Evolutionary conservation across 2,113 vertebrate genomes (phyloP).

Genomic region (Aldabrachelys gigantea): DNA sequence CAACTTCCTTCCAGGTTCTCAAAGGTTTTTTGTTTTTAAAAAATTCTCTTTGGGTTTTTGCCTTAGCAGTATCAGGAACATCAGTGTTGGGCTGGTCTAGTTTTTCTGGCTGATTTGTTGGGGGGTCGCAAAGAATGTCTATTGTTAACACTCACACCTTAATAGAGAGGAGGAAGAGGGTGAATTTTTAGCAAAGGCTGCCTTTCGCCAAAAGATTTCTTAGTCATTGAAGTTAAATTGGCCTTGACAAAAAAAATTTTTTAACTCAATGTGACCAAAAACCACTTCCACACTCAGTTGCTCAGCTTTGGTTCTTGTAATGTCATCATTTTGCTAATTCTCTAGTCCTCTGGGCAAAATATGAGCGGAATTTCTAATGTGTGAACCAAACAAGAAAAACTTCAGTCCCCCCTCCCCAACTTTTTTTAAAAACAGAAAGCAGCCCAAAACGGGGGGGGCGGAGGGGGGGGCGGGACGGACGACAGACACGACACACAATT

Average conservation of each 20-base stretch:
- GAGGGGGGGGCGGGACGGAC: no score
- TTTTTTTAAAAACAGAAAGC: not conserved
- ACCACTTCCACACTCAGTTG: not conserved
- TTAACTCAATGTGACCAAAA: not conserved
- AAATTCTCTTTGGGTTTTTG: not conserved
- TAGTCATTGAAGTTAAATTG: not conserved
- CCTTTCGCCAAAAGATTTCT: not conserved
- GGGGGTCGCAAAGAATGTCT: not conserved
- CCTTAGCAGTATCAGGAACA: not conserved
- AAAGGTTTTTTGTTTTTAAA: not conserved
- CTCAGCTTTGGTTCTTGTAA: not conserved
- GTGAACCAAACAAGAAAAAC: not conserved
- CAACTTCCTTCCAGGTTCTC: not conserved
- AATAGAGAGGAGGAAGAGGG: not conserved
- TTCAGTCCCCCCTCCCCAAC: not conserved
- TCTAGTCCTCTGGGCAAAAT: not conserved
- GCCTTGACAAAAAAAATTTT: not conserved
- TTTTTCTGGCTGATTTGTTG: not conserved
- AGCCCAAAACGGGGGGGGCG: not conserved
- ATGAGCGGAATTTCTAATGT: not conserved
- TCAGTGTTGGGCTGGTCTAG: not conserved
- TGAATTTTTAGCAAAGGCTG: not conserved
- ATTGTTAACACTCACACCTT: not conserved
- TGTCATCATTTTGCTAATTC: not conserved
- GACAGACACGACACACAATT: not conserved